Conservation (phyloP, 2,888 invertebrate genomes). For the Callinectes sapidus region DNA sequence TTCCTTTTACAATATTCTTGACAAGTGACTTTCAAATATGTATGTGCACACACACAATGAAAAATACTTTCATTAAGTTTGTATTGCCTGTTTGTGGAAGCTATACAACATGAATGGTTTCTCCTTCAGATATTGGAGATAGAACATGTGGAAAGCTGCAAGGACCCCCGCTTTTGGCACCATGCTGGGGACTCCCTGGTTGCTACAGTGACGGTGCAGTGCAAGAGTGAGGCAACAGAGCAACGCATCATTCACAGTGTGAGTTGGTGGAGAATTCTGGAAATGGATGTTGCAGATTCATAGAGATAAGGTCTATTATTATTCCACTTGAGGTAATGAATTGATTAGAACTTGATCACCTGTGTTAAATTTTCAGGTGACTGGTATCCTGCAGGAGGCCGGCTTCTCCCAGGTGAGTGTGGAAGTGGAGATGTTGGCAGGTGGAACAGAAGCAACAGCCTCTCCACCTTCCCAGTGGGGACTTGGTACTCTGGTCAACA, state of each 20-base stretch:
- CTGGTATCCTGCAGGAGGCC: slow-evolving; percentile 54
- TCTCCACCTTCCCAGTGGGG: slow-evolving; percentile 57
- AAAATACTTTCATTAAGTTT: not conserved
- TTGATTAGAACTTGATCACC: not conserved
- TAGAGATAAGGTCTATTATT: not conserved
- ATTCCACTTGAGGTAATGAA: not conserved
- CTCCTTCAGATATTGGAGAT: slow-evolving; percentile 75
- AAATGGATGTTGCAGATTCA: not conserved
- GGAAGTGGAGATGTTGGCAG: slow-evolving; percentile 53
- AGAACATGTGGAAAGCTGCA: slow-evolving; percentile 78
- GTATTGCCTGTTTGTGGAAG: slow-evolving; percentile 1
- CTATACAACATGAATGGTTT: not conserved
- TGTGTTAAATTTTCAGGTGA: slow-evolving; percentile 45
- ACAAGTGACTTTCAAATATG: not conserved
- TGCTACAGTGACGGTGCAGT: slow-evolving; percentile 77
- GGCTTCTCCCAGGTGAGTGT: slow-evolving; percentile 63
- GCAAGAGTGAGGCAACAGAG: slow-evolving; percentile 75
- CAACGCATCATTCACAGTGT: slow-evolving; percentile 76
- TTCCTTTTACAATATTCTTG: not conserved
- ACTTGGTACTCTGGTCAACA: slow-evolving; percentile 54
- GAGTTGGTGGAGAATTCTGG: slow-evolving; percentile 54
- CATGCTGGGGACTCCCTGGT: slow-evolving; percentile 77
- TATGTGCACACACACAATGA: not conserved
- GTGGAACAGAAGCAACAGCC: not conserved
- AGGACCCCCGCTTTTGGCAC: slow-evolving; percentile 78